A percentile compares a stretch with the other conserved stretches of the same genome.
Conservation (phyloP, 2,113 vertebrate genomes). For the Nothocercus julius region DNA sequence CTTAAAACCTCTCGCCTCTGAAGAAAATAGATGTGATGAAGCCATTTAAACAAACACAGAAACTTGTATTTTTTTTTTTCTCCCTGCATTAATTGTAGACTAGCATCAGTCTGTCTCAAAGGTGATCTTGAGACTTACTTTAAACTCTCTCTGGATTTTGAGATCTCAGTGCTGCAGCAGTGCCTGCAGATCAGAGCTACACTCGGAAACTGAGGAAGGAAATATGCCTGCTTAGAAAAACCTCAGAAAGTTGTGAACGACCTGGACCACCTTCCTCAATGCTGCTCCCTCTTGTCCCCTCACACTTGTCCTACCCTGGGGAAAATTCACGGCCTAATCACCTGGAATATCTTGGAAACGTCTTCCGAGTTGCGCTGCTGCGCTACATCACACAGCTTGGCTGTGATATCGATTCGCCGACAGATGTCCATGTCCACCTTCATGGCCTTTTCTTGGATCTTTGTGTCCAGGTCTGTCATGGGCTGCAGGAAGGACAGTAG, state of each 20-base stretch:
- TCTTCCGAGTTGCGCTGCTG: constrained; percentile 99
- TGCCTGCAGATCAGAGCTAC: not conserved
- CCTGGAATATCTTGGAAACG: constrained; percentile 96
- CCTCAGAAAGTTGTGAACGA: not conserved
- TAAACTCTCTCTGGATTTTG: not conserved
- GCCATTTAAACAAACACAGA: not conserved
- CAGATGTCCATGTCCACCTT: constrained; percentile 99
- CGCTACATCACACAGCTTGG: constrained; percentile 97
- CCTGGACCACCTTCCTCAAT: not conserved
- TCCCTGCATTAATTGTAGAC: not conserved
- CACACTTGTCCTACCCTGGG: not conserved
- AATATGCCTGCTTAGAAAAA: rapidly evolving
- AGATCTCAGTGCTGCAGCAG: not conserved
- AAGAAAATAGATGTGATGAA: not conserved
- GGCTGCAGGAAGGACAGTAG: constrained; percentile 88
- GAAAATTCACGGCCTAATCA: constrained; percentile 78
- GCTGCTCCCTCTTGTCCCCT: constrained; percentile 32
- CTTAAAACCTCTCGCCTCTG: not conserved
- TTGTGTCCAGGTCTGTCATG: constrained; percentile 97
- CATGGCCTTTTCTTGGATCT: constrained; percentile 99
- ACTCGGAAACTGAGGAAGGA: not conserved
- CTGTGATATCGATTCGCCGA: constrained; percentile 97
- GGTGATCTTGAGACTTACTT: not conserved
- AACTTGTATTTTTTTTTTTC: not conserved
- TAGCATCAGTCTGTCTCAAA: not conserved